Evolutionary conservation across 2,113 vertebrate genomes (phyloP), one percentile per base, ranked within the genome.

Genomic region (Oostethus manadensis): DNA sequence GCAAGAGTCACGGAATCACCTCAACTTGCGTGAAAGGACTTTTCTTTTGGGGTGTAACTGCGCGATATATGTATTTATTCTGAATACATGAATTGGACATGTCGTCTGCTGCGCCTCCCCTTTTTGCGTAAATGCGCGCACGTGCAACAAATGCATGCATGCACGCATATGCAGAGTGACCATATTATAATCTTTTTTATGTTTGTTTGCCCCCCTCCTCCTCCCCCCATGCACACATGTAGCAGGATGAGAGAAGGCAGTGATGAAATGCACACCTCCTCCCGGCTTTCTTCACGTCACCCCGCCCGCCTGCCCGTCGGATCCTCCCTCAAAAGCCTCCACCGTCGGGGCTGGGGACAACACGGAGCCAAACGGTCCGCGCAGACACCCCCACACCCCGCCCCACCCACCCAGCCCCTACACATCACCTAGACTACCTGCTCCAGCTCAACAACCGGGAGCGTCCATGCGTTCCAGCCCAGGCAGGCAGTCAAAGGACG

Each of bases 281-380:
- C 70, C 78, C 64, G 81, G 78, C 79, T 84, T 80, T 64, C 60
- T 83, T 77, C 81, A 74, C 83, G 73, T 86, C 83, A 86, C 83
- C 84, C 84, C 83, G 81, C 84, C 84, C 76, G 84, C 85, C 82
- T 86, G 84, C 74, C 74, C 38, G 58, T 66, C 77, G 84, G 81
- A 80, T 85, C 84, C 84, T 86, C 81, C 84, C 78, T 70, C 56
- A 70, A 81, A 72, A 83, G 78, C 63, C 59, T 60, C 67, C n/a
- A n/a, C n/a, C n/a, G n/a, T 78, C 60, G 46, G 58, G 50, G 44
- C 79, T 78, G 63, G 45, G 60, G 43, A 56, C 51, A 48, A 68
- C 56, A 56, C 15, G 8, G 62, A 78, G 70, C 17, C 50, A 45
- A 62, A 60, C 23, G 58, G 76, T 70, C 58, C 65, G 69, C 53